Percentiles rank a stretch among this genome's conserved stretches.
These are phyloP conservation scores for Palythoa grandiflora DNA, from an alignment of 92 coral and sea anemone species.

Conservation along the genomic window DNA sequence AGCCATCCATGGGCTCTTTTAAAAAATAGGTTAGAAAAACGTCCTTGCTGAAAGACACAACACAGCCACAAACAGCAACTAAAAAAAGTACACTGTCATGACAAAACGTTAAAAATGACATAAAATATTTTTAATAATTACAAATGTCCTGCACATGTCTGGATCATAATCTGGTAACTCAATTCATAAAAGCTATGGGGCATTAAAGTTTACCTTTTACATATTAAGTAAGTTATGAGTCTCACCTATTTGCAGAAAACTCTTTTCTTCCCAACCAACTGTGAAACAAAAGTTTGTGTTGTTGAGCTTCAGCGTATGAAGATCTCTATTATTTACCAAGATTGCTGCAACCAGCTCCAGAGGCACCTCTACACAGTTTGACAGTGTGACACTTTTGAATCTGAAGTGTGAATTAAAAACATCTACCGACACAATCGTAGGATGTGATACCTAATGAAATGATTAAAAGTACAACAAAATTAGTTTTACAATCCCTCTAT, in stretches of 20 bases:
- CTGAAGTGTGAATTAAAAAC: background rate
- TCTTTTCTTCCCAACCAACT: background rate
- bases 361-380: conserved; percentile 5
- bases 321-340: conserved; percentile 1
- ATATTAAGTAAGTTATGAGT: too few species aligned
- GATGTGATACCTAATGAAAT: background rate
- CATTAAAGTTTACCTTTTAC: too few species aligned
- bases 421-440: background rate
- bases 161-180: too few species aligned
- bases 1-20: too few species aligned
- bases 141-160: too few species aligned
- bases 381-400: conserved; percentile 11
- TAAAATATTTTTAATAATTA: too few species aligned
- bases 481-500: background rate
- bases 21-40: too few species aligned
- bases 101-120: too few species aligned
- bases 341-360: background rate
- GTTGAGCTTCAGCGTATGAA: conserved; percentile 6
- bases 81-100: too few species aligned
- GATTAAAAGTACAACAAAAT: background rate
- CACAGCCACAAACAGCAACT: too few species aligned
- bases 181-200: too few species aligned
- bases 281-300: background rate
- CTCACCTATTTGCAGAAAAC: background rate
- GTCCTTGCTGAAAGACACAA: too few species aligned